These are phyloP conservation scores for Conus betulinus DNA, from an alignment of 1,140 invertebrate species.

Conservation along the genomic window DNA sequence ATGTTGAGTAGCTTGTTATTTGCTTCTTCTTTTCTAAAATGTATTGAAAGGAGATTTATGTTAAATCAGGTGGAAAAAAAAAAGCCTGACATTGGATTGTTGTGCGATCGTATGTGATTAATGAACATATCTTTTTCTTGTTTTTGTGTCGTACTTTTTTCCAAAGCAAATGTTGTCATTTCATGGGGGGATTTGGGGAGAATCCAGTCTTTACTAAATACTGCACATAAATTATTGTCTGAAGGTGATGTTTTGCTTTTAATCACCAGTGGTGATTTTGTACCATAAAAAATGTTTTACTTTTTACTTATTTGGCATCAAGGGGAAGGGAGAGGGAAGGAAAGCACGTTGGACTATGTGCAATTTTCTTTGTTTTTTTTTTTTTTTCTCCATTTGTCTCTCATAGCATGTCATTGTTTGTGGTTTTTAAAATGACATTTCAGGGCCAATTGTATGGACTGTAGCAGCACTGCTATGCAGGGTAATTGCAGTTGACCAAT, in stretches of 20 bases:
- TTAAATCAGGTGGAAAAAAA: not conserved
- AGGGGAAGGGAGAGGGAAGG: too few relatives aligned
- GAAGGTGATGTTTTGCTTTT: not conserved
- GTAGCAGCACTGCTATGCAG: not conserved
- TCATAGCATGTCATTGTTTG: not conserved
- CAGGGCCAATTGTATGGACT: not conserved
- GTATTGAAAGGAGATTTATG: not conserved
- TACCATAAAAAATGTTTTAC: not conserved
- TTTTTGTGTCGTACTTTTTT: not conserved
- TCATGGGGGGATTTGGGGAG: not conserved
- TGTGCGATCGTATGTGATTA: not conserved
- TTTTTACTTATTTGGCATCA: not conserved
- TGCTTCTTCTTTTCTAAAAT: not conserved
- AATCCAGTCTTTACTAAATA: slow-evolving; percentile 8
- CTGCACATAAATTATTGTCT: slow-evolving; percentile 1
- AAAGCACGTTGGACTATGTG: too few relatives aligned
- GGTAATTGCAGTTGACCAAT: not conserved
- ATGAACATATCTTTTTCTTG: not conserved
- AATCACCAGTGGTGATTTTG: not conserved
- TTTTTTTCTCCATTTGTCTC: not conserved
- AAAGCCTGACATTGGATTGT: not conserved
- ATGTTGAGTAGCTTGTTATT: not conserved
- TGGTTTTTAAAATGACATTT: not conserved
- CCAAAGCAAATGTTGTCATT: not conserved
- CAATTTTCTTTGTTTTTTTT: not conserved